Base-by-base conservation (phyloP, 2,113 vertebrate species). In the Chamaetylas fuelleborni region DNA sequence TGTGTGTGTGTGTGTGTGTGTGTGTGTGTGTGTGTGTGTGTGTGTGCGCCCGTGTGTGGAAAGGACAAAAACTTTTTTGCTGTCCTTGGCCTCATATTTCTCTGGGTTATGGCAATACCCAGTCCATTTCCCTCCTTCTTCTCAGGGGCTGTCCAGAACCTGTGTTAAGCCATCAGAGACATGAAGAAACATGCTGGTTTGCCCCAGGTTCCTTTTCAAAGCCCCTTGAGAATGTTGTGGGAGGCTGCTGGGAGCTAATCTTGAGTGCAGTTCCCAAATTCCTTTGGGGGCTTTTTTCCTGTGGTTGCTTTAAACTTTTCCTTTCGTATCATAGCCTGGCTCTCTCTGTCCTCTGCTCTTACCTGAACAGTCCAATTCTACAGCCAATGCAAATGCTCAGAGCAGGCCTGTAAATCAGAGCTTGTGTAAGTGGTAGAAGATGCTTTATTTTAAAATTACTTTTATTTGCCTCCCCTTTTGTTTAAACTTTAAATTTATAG, bases 1-100 rank as follows among this genome's bases (percentile, higher is more conserved):
- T 81, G 8, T 8, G 16, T 12, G 8, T 18, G 8, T 2, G 8
- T 2, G 5, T 3, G 0, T 14, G 19, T 28, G 11, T 48, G 8
- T 42, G 40, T 40, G 40, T 5, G 42, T 81, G 8, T 8, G 42
- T 81, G 8, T 8, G 18, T 12, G 9, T 18, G 8, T 2, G 8
- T 2, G 5, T 3, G 0, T 14, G 19, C 36, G 9, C 36, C 36
- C 36, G 36, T 42, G 40, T 28, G 9, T 43, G 9, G 31, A n/a
- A 71, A 71, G 34, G 69, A 81, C 12, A 66, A 51, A 50, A 73
- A 36, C 6, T 11, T 83, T 71, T 61, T 61, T 1, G 0, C 50
- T 73, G 29, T 78, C 34, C 28, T 2, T 12, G 51, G 66, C 34
- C 43, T 43, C 47, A 1, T 58, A 91, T 84, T 88, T 43, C 53